Conservation (phyloP, 2,113 vertebrate species). For the Rhea pennata region DNA sequence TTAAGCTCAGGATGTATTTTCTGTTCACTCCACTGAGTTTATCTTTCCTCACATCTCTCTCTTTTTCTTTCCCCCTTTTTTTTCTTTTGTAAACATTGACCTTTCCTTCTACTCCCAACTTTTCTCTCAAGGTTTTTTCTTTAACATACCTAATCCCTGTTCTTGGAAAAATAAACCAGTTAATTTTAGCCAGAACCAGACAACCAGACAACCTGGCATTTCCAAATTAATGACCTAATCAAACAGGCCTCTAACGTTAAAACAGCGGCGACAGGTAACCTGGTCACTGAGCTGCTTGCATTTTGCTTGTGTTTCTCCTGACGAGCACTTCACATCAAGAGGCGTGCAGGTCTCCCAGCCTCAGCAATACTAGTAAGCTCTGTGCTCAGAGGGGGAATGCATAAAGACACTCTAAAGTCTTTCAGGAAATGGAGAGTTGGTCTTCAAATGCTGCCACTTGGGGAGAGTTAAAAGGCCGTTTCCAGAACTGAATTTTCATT, state of each 20-base stretch:
- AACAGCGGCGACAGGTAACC: not conserved
- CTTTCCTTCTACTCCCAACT: not conserved
- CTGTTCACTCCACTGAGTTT: not conserved
- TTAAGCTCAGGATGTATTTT: not conserved
- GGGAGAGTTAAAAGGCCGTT: not conserved
- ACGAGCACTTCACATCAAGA: not conserved
- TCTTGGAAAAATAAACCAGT: not conserved
- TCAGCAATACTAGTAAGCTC: not conserved
- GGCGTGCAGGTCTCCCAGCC: not conserved
- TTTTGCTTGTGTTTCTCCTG: not conserved
- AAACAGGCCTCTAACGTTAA: not conserved
- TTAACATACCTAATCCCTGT: not conserved
- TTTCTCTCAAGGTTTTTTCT: not conserved
- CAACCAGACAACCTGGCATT: not conserved
- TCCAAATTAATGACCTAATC: constrained; percentile 18
- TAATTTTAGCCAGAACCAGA: not conserved
- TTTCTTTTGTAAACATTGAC: not conserved
- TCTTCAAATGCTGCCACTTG: not conserved
- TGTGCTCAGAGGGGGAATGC: not conserved
- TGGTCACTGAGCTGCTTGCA: not conserved
- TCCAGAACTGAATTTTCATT: not conserved
- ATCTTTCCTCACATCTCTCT: not conserved
- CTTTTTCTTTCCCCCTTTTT: too few relatives aligned
- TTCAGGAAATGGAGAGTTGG: not conserved
- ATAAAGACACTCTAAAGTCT: not conserved